Evolutionary conservation across 2,113 vertebrate genomes (phyloP).

Genomic region (Hymenochirus boettgeri): DNA sequence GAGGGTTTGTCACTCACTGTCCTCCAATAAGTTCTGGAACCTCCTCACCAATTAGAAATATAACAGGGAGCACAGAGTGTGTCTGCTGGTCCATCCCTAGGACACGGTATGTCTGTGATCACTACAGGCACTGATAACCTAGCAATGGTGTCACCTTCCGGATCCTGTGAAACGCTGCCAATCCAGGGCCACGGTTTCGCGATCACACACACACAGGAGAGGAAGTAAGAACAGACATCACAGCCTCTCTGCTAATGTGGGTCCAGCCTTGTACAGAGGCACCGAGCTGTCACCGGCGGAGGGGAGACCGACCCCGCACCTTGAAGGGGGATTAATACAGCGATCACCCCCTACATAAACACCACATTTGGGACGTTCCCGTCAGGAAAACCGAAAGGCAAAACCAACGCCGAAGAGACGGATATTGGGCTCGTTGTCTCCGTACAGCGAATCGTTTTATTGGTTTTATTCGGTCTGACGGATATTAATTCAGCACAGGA

Average conservation of each 20-base stretch:
- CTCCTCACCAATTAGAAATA: too few species aligned
- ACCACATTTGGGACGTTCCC: not conserved
- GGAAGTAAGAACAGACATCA: slow-evolving; percentile 33
- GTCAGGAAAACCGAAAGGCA: not conserved
- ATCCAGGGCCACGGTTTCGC: slow-evolving; percentile 42
- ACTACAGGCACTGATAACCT: too few species aligned
- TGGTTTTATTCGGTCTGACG: too few species aligned
- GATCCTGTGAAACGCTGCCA: not conserved
- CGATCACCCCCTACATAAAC: not conserved
- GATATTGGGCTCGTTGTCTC: slow-evolving; percentile 6
- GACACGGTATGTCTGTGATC: too few species aligned
- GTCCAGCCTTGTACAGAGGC: slow-evolving; percentile 17
- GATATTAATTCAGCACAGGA: too few species aligned
- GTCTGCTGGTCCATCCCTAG: too few species aligned
- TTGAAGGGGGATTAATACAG: not conserved
- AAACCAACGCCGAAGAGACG: slow-evolving; percentile 10
- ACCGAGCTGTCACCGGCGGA: slow-evolving; percentile 27
- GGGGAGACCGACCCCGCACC: not conserved
- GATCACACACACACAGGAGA: slow-evolving; percentile 25
- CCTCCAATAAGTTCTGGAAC: too few species aligned
- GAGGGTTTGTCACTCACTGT: too few species aligned
- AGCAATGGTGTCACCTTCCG: not conserved
- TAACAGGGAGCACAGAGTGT: too few species aligned
- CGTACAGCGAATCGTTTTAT: too few species aligned
- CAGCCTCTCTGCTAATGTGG: slow-evolving; percentile 28